Evolutionary conservation across 2,888 invertebrate genomes (phyloP).

Genomic region (Norana najaformis): DNA sequence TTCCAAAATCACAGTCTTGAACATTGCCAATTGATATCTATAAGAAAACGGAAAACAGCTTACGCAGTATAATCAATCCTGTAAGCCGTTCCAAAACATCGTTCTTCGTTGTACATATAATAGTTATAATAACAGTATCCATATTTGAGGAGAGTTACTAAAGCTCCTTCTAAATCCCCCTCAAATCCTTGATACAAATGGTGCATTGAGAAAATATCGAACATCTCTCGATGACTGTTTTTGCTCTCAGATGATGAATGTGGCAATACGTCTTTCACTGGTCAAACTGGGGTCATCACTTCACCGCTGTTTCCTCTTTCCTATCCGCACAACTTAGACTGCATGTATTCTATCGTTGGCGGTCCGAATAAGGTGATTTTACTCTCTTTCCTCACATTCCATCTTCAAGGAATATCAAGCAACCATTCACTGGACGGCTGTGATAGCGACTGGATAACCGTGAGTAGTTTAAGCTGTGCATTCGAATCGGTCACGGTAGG

Average conservation of each 20-base stretch:
- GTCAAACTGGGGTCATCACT: neutral
- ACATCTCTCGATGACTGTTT: neutral
- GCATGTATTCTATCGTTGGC: neutral
- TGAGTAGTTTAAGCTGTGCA: neutral
- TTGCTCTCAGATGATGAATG: neutral
- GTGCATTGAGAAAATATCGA: no score
- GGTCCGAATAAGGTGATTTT: neutral
- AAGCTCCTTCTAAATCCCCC: no score
- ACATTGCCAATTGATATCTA: no score
- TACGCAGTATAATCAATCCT: no score
- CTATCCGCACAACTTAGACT: neutral
- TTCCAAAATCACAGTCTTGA: no score
- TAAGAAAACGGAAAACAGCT: no score
- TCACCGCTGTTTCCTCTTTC: neutral
- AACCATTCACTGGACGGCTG: neutral
- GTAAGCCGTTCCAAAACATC: no score
- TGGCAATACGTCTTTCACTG: neutral
- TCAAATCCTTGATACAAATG: no score
- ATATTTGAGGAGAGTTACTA: no score
- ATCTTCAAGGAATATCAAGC: neutral
- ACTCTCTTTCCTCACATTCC: neutral
- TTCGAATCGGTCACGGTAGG: neutral
- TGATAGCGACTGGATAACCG: neutral
- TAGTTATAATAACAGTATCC: no score
- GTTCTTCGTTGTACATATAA: no score